phyloP scores from a whole-genome alignment of 2,113 vertebrate species.

The Oplegnathus fasciatus region DNA sequence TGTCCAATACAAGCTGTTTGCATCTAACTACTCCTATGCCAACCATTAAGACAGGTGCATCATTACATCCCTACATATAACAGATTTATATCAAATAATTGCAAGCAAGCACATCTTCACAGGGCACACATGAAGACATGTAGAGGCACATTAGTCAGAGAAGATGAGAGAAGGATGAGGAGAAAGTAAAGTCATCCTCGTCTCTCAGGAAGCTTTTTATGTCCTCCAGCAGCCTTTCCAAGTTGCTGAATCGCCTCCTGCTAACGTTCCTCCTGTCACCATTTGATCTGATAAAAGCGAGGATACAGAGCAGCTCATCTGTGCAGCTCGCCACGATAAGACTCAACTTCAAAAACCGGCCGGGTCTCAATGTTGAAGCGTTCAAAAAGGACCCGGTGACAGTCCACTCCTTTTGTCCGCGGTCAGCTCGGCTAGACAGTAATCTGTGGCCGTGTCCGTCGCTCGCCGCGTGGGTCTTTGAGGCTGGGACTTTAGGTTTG shows the following conservation, averaged over 20 bases:
- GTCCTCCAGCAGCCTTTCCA: slow-evolving; percentile 55
- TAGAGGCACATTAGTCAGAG: slow-evolving; percentile 5
- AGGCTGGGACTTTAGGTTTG: slow-evolving; percentile 53
- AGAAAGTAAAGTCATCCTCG: slow-evolving; percentile 8
- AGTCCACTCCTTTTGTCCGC: slow-evolving; percentile 49
- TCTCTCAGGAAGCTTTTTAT: slow-evolving; percentile 58
- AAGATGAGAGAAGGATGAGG: slow-evolving; percentile 1
- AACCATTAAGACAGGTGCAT: not conserved
- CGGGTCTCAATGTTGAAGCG: slow-evolving; percentile 17
- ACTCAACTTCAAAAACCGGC: slow-evolving; percentile 45
- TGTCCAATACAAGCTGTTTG: not conserved
- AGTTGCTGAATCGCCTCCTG: slow-evolving; percentile 64
- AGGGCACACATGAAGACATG: slow-evolving; percentile 1
- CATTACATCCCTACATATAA: not conserved
- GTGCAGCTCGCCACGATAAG: slow-evolving; percentile 58
- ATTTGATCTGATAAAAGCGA: slow-evolving; percentile 70
- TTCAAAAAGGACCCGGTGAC: slow-evolving; percentile 36
- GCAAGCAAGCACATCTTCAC: slow-evolving; percentile 15
- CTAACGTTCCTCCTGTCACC: slow-evolving; percentile 47
- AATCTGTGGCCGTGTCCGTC: slow-evolving; percentile 47
- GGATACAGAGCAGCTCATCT: slow-evolving; percentile 56
- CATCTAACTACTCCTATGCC: no score
- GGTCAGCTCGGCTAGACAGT: slow-evolving; percentile 38
- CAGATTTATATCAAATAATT: slow-evolving; percentile 7
- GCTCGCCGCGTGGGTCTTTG: slow-evolving; percentile 50